Evolutionary conservation across 2,113 vertebrate species (phyloP), one percentile per base, ranked within the genome.

Genomic region (Microtus oregoni): DNA sequence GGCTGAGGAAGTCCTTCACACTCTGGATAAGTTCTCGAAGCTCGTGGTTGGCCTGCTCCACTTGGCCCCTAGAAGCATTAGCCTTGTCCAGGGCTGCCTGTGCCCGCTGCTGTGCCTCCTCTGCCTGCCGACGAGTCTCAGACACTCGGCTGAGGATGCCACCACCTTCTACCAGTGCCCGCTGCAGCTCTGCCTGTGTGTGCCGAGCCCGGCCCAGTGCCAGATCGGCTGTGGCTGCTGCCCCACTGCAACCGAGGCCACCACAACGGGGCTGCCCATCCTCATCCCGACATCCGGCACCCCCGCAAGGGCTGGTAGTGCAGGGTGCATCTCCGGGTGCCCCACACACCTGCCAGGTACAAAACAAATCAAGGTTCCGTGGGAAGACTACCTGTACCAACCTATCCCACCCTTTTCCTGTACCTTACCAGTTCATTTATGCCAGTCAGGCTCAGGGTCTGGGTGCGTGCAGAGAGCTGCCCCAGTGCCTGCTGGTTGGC

Each of bases 1-100:
- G 99, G 94, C 98, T 99, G 97, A 99, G 99, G 98, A 99, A 99
- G 96, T 99, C 99, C 79, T 99, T 99, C 98, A 99, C 99, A 58
- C 99, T 99, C 97, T 99, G 99, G 98, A 99, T 99, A 86, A 99
- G 99, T 96, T 99, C 99, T 90, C 99, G 98, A 96, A 99, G 98
- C 91, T 99, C 99, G 63, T 99, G 99, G 98, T 99, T 99, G 97
- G 99, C 99, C 95, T 98, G 99, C 89, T 99, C 99, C 98, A 99
- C 99, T 24, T 98, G 99, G 88, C 98, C 99, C 95, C 99, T 99
- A 96, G 99, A 99, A 98, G 99, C 98, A 8, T 99, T 99, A 0
- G 99, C 99, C 96, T 99, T 99, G 93, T 99, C 99, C 98, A 99
- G 98, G 55, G 99, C 99, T 0, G 98, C 99, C 89, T 99, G 99